phyloP scores from a whole-genome alignment of 2,797 vertebrate genomes.

The Myotis findleyi region DNA sequence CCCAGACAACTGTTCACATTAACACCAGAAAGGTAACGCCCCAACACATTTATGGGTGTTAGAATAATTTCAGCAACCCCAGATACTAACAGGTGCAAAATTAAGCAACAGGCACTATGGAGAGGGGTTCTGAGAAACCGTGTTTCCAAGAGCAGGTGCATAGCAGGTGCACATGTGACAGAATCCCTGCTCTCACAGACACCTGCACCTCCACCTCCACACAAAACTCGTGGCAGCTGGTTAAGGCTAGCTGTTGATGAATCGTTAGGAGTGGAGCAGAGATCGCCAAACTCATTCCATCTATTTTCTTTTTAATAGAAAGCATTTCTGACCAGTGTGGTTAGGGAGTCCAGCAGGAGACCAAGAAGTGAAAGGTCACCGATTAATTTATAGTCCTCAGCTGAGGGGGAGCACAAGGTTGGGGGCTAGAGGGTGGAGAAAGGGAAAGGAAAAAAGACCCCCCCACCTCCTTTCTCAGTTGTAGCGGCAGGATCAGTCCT shows the following conservation, averaged over 20 bases:
- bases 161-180: background rate
- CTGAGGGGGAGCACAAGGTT: constrained; percentile 20
- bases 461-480: constrained; percentile 72
- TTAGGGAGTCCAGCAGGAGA: constrained; percentile 79
- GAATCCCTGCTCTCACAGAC: background rate
- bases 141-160: background rate
- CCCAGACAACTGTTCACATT: background rate
- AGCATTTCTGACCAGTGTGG: constrained; percentile 78
- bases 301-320: constrained; percentile 78
- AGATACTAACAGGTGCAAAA: background rate
- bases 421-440: constrained; percentile 28
- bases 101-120: background rate
- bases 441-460: constrained; percentile 61
- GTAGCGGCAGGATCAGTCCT: constrained; percentile 83
- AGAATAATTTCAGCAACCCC: background rate
- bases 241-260: constrained; percentile 66
- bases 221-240: constrained; percentile 43
- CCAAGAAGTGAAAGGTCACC: constrained; percentile 84
- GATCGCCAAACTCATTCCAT: constrained; percentile 76
- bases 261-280: constrained; percentile 62
- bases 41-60: background rate
- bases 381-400: constrained; percentile 82
- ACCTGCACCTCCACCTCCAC: constrained; percentile 32
- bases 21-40: background rate
- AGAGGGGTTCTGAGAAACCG: background rate